Percentiles rank a stretch among this genome's conserved stretches.
phyloP scores from a whole-genome alignment of 2,888 invertebrate genomes.

The Lasius fuliginosus region DNA sequence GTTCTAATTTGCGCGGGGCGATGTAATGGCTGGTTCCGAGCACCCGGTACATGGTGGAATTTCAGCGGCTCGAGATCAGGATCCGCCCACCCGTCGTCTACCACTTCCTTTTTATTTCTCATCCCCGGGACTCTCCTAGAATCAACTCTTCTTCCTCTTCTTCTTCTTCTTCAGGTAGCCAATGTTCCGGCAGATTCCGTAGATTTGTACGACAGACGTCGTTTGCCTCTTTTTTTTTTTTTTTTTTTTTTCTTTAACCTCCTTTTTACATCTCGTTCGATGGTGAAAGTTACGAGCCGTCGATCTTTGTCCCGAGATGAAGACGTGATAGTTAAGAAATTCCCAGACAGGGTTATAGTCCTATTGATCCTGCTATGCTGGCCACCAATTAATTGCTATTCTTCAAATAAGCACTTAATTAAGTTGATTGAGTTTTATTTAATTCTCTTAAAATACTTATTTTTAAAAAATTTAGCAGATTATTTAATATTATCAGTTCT shows the following conservation, averaged over 20 bases:
- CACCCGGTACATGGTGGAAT: slow-evolving; percentile 78
- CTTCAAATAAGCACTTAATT: not conserved
- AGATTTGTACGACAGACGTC: slow-evolving; percentile 72
- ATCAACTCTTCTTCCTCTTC: slow-evolving; percentile 11
- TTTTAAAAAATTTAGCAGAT: not conserved
- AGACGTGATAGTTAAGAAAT: slow-evolving; percentile 38
- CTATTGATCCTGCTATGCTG: not conserved
- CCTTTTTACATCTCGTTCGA: slow-evolving; percentile 34
- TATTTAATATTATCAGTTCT: not conserved
- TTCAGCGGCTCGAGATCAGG: slow-evolving; percentile 75
- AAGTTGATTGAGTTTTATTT: not conserved
- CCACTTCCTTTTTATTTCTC: slow-evolving; percentile 57
- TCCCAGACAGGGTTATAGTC: slow-evolving; percentile 27
- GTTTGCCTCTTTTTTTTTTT: slow-evolving; percentile 22
- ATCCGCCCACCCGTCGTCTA: slow-evolving; percentile 71
- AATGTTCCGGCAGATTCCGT: slow-evolving; percentile 73
- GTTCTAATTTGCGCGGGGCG: slow-evolving; percentile 56
- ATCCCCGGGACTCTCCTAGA: slow-evolving; percentile 32
- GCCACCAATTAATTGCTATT: slow-evolving; percentile 9
- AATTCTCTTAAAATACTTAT: not conserved
- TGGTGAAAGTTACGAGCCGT: slow-evolving; percentile 35
- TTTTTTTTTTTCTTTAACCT: slow-evolving; percentile 21
- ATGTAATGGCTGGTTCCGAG: slow-evolving; percentile 62
- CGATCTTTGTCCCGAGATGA: slow-evolving; percentile 47
- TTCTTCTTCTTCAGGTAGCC: slow-evolving; percentile 70